Base-by-base conservation (phyloP, 1,140 invertebrate species). In the Bombus polaris region DNA sequence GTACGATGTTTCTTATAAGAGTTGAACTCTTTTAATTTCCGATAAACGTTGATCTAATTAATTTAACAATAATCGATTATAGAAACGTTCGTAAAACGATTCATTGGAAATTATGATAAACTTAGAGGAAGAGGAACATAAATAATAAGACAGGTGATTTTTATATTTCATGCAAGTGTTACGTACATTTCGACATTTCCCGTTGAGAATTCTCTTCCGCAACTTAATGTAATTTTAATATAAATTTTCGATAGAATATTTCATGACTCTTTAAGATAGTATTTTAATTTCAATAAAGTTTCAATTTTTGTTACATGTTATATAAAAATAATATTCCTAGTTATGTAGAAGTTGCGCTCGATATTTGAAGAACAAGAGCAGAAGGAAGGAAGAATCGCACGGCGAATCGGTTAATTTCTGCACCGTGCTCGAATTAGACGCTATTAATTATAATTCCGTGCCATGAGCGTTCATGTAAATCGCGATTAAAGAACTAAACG, bases 401-500 rank as follows among this genome's bases (percentile, higher is more conserved):
- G 37, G 35, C 42, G 35, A n/a, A 57, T 44, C 10, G 35, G 44
- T 77, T 72, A 84, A 83, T 83, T 70, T 39, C 66, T 2, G 1
- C 10, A 47, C 47, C 25, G n/a, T 32, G n/a, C 76, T 39, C 78
- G 73, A 83, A 83, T 68, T 83, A 83, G 81, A 77, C 37, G 81
- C 28, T 70, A 44, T 65, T 81, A 81, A 85, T 74, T 85, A 81
- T 68, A 85, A 85, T 78, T 85, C 28, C 59, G 25, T 13, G 12
- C 59, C 65, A 44, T 15, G 73, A 53, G 25, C 66, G 44, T 35
- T 35, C 18, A 28, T 76, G 59, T 62, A 59, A 59, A 72, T 47
- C 65, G n/a, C 82, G 81, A 83, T 83, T 83, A 77, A 83, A 44
- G 73, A 76, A 68, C 73, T 57, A 70, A 77, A 62, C 73, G 72